A percentile compares a stretch with the other conserved stretches of the same genome.
Conservation (phyloP, 1,140 invertebrate species). For the Harlomillsia oculata region DNA sequence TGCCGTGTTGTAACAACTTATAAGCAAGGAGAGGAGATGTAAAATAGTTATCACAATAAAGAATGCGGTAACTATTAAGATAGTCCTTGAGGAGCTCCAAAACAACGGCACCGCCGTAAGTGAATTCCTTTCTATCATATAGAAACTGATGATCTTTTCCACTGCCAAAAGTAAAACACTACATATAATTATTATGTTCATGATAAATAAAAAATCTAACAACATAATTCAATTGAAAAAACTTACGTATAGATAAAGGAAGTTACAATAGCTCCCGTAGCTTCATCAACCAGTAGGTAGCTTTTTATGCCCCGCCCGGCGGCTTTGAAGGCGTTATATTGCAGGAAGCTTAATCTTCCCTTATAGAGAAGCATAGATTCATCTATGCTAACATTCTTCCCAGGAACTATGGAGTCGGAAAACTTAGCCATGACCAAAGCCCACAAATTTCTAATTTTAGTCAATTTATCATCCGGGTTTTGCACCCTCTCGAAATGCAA, state of each 20-base stretch:
- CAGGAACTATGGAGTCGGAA: neutral
- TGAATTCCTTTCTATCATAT: constrained; percentile 22
- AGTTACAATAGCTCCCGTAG: constrained; percentile 39
- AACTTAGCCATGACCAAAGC: neutral
- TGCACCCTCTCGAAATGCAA: neutral
- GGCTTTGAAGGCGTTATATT: constrained; percentile 39
- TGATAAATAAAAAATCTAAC: too few relatives aligned
- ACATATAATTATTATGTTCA: too few relatives aligned
- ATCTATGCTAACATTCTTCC: constrained; percentile 14
- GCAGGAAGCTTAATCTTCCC: constrained; percentile 39
- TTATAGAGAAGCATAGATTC: constrained; percentile 37
- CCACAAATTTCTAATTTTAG: neutral
- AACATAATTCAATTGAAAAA: neutral
- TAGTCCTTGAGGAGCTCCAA: constrained; percentile 20
- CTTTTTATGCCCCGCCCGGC: constrained; percentile 40
- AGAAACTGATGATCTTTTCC: constrained; percentile 20
- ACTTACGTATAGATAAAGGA: constrained; percentile 36
- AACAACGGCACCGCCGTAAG: constrained; percentile 31
- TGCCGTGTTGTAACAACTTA: neutral
- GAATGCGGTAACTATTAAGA: constrained; percentile 36
- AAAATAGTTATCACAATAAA: neutral
- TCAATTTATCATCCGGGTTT: neutral
- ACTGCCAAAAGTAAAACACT: too few relatives aligned
- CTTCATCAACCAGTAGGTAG: constrained; percentile 37
- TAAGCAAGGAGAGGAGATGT: neutral